Percentiles rank a stretch among this genome's conserved stretches.
Evolutionary conservation across 2,888 invertebrate genomes (phyloP).

Genomic region (Drosophila melanosoma): DNA sequence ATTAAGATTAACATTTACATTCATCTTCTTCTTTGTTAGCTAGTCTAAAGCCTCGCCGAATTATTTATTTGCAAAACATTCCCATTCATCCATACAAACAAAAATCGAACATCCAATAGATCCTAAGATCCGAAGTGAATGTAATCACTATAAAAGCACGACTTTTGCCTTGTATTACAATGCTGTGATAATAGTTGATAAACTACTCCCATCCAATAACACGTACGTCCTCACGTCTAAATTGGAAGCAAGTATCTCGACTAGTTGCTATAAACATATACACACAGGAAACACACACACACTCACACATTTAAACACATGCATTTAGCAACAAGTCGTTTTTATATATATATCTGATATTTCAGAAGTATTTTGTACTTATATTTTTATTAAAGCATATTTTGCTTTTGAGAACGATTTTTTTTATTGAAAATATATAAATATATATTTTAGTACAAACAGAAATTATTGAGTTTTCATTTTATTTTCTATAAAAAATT

Average conservation of each 20-base stretch:
- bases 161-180: conserved; percentile 71
- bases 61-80: conserved; percentile 56
- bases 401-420: conserved; percentile 6
- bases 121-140: conserved; percentile 29
- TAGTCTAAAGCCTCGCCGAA: conserved; percentile 43
- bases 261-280: conserved; percentile 42
- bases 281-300: neutral
- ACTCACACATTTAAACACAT: neutral
- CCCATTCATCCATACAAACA: conserved; percentile 20
- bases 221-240: conserved; percentile 13
- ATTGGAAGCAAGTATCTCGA: conserved; percentile 38
- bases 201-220: conserved; percentile 38
- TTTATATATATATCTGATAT: conserved; percentile 12
- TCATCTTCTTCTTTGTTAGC: conserved; percentile 15
- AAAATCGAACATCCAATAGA: conserved; percentile 43
- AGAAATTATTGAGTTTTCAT: neutral
- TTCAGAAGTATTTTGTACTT: neutral
- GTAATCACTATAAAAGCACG: conserved; percentile 27
- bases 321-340: neutral
- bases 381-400: conserved; percentile 2
- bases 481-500: neutral
- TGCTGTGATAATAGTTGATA: conserved; percentile 71
- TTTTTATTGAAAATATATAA: conserved; percentile 4
- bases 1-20: neutral
- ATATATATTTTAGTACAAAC: conserved; percentile 28